Evolutionary conservation across 1,140 invertebrate genomes (phyloP).

Genomic region (Zaprionus lachaisei): DNA sequence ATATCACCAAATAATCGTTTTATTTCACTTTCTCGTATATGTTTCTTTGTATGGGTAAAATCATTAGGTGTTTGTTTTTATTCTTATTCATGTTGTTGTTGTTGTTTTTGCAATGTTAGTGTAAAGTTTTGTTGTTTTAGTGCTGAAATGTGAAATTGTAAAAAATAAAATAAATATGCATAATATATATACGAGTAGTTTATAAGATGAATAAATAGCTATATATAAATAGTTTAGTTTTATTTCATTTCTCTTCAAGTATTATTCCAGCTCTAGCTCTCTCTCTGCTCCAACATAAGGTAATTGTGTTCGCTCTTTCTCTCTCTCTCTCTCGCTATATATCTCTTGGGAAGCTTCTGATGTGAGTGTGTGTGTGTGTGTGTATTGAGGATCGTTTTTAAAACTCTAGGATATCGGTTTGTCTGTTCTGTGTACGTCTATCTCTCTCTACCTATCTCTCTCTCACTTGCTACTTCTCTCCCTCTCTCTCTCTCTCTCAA

Average conservation of each 20-base stretch:
- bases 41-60: conserved; percentile 19
- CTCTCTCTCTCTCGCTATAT: conserved; percentile 3
- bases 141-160: conserved; percentile 53
- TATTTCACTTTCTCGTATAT: conserved; percentile 59
- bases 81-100: conserved; percentile 10
- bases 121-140: conserved; percentile 19
- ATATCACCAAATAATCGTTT: conserved; percentile 67
- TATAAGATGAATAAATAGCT: conserved; percentile 47
- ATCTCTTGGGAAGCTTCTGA: not conserved
- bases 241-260: conserved; percentile 20
- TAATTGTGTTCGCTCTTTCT: conserved; percentile 15
- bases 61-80: conserved; percentile 16
- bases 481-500: conserved; percentile 2
- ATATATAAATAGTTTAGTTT: conserved; percentile 46
- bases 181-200: conserved; percentile 31
- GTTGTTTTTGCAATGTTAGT: conserved; percentile 22
- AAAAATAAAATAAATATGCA: conserved; percentile 32
- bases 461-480: not conserved
- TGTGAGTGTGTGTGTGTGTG: not conserved
- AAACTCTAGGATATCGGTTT: conserved; percentile 5
- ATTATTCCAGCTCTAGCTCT: conserved; percentile 19
- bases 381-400: conserved; percentile 5
- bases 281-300: conserved; percentile 4
- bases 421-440: conserved; percentile 7
- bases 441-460: conserved; percentile 5